Evolutionary conservation across 2,113 vertebrate genomes (phyloP).

Genomic region (Lethenteron reissneri): DNA sequence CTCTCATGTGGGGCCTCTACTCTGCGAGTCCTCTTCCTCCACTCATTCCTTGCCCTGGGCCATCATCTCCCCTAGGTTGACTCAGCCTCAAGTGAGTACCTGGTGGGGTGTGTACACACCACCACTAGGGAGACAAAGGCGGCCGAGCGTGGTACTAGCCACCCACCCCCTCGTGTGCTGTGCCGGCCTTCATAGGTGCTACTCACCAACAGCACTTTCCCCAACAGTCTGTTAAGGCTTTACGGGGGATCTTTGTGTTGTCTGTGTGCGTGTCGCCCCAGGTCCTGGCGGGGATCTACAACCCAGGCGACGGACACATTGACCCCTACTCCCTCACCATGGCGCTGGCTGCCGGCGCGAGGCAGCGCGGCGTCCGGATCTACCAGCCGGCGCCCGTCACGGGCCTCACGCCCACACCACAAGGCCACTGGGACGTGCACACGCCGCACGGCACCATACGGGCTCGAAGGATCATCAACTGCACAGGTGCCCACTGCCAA

Average conservation of each 20-base stretch:
- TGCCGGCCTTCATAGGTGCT: too few relatives aligned
- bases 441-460: constrained; percentile 49
- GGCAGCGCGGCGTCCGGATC: constrained; percentile 71
- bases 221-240: too few relatives aligned
- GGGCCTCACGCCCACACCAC: constrained; percentile 28
- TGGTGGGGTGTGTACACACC: too few relatives aligned
- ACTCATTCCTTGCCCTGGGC: too few relatives aligned
- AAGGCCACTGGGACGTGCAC: constrained; percentile 71
- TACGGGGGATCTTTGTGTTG: constrained; percentile 8
- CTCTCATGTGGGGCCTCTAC: too few relatives aligned
- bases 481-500: constrained; percentile 40
- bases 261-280: constrained; percentile 16
- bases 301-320: constrained; percentile 86
- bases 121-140: too few relatives aligned
- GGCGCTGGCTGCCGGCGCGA: constrained; percentile 82
- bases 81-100: too few relatives aligned
- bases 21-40: too few relatives aligned
- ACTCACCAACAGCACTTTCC: too few relatives aligned
- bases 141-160: too few relatives aligned
- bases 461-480: constrained; percentile 65
- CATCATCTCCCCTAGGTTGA: too few relatives aligned
- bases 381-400: constrained; percentile 53
- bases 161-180: too few relatives aligned
- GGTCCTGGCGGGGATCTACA: constrained; percentile 77
- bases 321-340: constrained; percentile 94